These are phyloP conservation scores for Harpegnathos saltator DNA, from an alignment of 1,140 invertebrate genomes.

Conservation along the genomic window DNA sequence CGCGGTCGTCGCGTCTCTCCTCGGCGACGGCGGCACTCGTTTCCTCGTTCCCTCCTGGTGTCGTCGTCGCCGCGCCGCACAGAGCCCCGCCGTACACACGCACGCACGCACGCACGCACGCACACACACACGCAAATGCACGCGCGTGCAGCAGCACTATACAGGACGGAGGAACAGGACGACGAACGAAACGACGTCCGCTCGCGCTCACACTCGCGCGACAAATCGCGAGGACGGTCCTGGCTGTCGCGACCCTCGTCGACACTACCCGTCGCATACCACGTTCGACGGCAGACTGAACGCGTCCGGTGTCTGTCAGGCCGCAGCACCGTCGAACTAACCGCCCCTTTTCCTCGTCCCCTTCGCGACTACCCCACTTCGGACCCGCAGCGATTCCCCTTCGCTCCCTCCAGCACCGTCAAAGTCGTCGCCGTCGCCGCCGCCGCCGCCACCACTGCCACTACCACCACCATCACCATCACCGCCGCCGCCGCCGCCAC, in stretches of 20 bases:
- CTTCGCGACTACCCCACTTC: slow-evolving; percentile 8
- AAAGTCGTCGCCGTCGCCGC: neutral
- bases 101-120: no score
- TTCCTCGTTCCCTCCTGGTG: no score
- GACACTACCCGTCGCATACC: slow-evolving; percentile 68
- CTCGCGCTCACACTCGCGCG: neutral
- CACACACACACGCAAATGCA: no score
- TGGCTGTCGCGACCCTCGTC: slow-evolving; percentile 30
- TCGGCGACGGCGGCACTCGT: neutral
- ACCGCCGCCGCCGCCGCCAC: slow-evolving; percentile 51
- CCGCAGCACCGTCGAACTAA: slow-evolving; percentile 80
- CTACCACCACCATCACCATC: neutral
- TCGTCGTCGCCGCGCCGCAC: no score
- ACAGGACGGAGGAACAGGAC: no score
- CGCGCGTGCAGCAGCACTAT: no score
- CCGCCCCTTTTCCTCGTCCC: slow-evolving; percentile 10
- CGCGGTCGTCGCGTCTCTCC: no score
- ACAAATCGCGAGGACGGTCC: slow-evolving; percentile 20
- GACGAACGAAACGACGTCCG: no score
- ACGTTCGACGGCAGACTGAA: slow-evolving; percentile 83
- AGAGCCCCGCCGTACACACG: neutral
- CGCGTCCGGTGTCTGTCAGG: slow-evolving; percentile 82
- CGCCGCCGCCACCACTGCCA: slow-evolving; percentile 19
- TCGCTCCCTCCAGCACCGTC: slow-evolving; percentile 49
- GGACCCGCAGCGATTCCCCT: slow-evolving; percentile 37